Conservation (phyloP, 2,888 invertebrate species). For the Pseudococcus viburni region DNA sequence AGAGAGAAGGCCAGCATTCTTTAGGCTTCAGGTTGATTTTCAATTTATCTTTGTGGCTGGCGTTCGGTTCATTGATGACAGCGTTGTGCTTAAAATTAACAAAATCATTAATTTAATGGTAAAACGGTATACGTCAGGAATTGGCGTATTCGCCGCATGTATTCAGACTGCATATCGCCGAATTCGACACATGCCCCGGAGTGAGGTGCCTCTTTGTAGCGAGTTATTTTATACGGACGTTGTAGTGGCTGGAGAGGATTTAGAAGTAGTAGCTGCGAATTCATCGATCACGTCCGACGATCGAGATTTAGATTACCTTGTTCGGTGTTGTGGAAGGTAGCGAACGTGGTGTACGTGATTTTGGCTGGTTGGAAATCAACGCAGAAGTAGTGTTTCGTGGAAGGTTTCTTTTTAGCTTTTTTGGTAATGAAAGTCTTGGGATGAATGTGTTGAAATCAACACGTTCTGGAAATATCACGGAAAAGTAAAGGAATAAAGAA, state of each 20-base stretch:
- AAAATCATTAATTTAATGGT: slow-evolving; percentile 27
- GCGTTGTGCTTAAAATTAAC: slow-evolving; percentile 8
- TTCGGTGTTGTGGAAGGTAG: background rate
- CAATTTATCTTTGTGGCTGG: slow-evolving; percentile 35
- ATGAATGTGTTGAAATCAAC: no score
- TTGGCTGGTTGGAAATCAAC: background rate
- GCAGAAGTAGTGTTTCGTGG: background rate
- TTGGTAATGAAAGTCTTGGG: background rate
- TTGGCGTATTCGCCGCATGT: slow-evolving; percentile 23
- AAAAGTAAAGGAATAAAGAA: no score
- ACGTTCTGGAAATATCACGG: no score
- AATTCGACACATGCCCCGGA: background rate
- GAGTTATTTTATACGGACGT: background rate
- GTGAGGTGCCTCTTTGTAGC: background rate
- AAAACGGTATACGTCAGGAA: slow-evolving; percentile 28
- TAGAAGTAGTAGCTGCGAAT: slow-evolving; percentile 2
- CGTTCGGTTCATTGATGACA: background rate
- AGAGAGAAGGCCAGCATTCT: background rate
- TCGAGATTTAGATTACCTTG: background rate
- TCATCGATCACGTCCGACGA: slow-evolving; percentile 7
- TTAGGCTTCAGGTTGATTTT: slow-evolving; percentile 1
- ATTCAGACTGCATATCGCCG: background rate
- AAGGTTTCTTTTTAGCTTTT: background rate
- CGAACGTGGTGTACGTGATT: background rate
- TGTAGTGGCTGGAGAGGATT: background rate